Conservation (phyloP, 2,797 vertebrate genomes). For the Pseudochaenichthys georgianus region DNA sequence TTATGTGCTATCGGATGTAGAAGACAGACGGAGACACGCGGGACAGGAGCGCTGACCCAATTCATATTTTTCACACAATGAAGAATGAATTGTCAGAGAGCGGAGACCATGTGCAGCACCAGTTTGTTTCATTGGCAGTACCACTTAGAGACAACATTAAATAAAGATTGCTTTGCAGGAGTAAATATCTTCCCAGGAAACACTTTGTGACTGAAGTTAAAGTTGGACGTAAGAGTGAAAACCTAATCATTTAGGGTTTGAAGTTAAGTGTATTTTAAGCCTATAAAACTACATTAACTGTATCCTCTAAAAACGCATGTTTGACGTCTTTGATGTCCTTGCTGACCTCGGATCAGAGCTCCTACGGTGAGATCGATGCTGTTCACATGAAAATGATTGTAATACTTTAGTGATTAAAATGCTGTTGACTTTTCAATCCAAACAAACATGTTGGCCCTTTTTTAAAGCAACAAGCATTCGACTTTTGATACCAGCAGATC, state of each 20-base stretch:
- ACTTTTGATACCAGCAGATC: constrained; percentile 1
- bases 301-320: background rate
- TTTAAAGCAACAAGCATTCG: background rate
- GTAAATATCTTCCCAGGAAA: background rate
- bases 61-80: background rate
- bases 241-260: background rate
- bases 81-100: constrained; percentile 26
- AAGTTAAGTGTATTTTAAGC: background rate
- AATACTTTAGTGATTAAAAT: background rate
- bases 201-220: too few species aligned
- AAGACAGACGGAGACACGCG: constrained; percentile 30
- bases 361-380: background rate
- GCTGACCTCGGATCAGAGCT: constrained; percentile 23
- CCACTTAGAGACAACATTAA: background rate
- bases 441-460: background rate
- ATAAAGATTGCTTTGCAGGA: background rate
- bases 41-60: constrained; percentile 25
- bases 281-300: background rate
- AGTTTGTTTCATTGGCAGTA: constrained; percentile 24
- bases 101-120: constrained; percentile 50
- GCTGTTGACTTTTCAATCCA: constrained; percentile 10
- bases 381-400: constrained; percentile 4
- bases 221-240: background rate
- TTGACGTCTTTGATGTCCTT: background rate
- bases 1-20: constrained; percentile 67